Evolutionary conservation across 2,113 vertebrate genomes (phyloP).

Genomic region (Stictonetta naevosa): DNA sequence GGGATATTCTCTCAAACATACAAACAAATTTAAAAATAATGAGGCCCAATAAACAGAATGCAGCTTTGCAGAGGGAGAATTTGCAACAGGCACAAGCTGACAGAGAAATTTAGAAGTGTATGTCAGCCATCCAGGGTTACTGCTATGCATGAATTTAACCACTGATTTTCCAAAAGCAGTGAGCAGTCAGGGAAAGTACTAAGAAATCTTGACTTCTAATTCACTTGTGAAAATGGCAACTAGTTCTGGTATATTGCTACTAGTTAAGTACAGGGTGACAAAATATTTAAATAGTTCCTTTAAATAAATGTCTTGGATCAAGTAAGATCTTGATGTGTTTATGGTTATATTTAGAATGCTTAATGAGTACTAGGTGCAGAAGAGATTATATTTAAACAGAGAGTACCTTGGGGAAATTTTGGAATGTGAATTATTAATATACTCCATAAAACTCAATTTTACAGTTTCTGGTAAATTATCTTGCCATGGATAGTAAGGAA

Average conservation of each 20-base stretch:
- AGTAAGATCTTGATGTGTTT: not conserved
- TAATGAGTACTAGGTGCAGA: not conserved
- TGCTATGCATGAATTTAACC: not conserved
- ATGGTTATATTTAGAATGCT: not conserved
- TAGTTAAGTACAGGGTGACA: not conserved
- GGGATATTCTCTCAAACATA: not conserved
- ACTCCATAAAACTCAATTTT: conserved; percentile 23
- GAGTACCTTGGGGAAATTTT: conserved; percentile 34
- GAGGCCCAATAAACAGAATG: not conserved
- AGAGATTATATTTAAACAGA: not conserved
- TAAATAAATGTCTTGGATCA: not conserved
- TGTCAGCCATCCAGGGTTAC: not conserved
- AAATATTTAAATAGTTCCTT: not conserved
- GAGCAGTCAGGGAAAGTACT: conserved; percentile 9
- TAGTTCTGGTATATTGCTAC: conserved; percentile 13
- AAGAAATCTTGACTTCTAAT: conserved; percentile 54
- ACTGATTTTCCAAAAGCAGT: not conserved
- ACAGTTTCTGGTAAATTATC: conserved; percentile 4
- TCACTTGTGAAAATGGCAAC: conserved; percentile 46
- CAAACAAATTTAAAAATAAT: not conserved
- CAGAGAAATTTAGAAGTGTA: not conserved
- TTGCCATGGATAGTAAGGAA: not conserved
- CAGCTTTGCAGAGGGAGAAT: not conserved
- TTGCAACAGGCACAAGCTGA: not conserved
- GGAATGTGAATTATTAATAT: not conserved